Percentiles rank a stretch among this genome's conserved stretches.
These are phyloP conservation scores for Lophura nycthemera DNA, from an alignment of 2,113 vertebrate genomes.

Conservation along the genomic window DNA sequence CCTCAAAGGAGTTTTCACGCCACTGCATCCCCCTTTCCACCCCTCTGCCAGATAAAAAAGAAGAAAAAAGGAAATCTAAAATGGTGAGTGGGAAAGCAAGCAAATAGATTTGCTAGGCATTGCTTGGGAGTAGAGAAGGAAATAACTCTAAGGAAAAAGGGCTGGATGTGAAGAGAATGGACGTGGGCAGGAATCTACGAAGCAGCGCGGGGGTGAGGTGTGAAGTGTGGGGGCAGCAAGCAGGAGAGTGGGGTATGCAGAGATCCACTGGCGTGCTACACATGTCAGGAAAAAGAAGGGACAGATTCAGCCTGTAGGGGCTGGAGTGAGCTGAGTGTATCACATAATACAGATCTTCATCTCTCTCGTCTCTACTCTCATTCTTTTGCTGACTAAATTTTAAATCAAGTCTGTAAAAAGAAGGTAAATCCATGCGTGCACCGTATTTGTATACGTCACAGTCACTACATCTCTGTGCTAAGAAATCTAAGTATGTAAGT, in stretches of 20 bases:
- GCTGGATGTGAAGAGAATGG: not conserved
- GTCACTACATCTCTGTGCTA: not conserved
- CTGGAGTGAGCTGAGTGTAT: not conserved
- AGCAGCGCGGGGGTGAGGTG: not conserved
- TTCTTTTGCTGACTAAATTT: not conserved
- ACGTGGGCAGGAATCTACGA: not conserved
- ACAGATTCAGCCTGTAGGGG: not conserved
- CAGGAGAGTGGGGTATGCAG: not conserved
- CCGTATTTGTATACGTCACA: not conserved
- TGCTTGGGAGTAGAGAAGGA: not conserved
- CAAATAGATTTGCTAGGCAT: not conserved
- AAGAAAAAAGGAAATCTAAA: not conserved
- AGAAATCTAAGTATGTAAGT: not conserved
- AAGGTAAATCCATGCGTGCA: not conserved
- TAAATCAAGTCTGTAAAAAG: not conserved
- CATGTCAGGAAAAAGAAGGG: not conserved
- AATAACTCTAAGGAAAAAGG: not conserved
- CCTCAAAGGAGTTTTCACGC: not conserved
- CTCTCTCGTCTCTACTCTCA: not conserved
- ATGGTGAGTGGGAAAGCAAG: rapidly evolving
- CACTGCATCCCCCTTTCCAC: not conserved
- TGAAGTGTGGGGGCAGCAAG: not conserved
- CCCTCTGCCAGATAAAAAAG: no score
- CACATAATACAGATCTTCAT: not conserved
- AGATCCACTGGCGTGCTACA: not conserved